Evolutionary conservation across 2,888 invertebrate species (phyloP), one percentile per base, ranked within the genome.

Genomic region (Pollenia amentaria): DNA sequence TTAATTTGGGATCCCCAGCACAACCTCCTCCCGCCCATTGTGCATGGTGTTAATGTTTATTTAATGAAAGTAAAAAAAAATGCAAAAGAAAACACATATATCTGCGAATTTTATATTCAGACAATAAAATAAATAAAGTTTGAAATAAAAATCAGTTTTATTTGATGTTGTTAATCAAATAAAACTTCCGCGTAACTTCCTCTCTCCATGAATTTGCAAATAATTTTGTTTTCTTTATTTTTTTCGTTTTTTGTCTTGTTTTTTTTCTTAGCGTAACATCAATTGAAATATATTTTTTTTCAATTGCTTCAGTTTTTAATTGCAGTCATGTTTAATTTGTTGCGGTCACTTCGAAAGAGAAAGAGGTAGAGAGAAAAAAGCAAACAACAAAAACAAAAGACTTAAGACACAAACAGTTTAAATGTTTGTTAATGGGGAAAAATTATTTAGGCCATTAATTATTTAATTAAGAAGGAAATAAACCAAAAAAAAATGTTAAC

Each of bases 141-240:
- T 46, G 46, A 10, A 12, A 55, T 21, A 77, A 62, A 62, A 65
- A 8, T 65, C 29, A 53, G 9, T 81, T 81, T 29, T 72, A 60
- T 64, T 81, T 69, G 60, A 12, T 73, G 18, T 67, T 62, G 46
- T 75, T 51, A 82, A 82, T 79, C 76, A 83, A 83, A 78, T 77
- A 80, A 87, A 84, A 84, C 87, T 87, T 87, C 87, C 87, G 87
- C 87, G 73, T 87, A 87, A 87, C 73, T 87, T 87, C 84, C 87
- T 87, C 76, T 73, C 80, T 0, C 38, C 29, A 77, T 87, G 80
- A 81, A 76, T 73, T 80, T 80, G 80, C 80, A 84, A 83, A 80
- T 38, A 70, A 42, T 46, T 67, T 40, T 51, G 75, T 16, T 48
- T 51, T 55, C 9, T 42, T 48, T n/a, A 2, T 40, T 12, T 51